These are phyloP conservation scores for Phrynosoma blainvillii DNA, from an alignment of 2,113 vertebrate species.

Conservation along the genomic window DNA sequence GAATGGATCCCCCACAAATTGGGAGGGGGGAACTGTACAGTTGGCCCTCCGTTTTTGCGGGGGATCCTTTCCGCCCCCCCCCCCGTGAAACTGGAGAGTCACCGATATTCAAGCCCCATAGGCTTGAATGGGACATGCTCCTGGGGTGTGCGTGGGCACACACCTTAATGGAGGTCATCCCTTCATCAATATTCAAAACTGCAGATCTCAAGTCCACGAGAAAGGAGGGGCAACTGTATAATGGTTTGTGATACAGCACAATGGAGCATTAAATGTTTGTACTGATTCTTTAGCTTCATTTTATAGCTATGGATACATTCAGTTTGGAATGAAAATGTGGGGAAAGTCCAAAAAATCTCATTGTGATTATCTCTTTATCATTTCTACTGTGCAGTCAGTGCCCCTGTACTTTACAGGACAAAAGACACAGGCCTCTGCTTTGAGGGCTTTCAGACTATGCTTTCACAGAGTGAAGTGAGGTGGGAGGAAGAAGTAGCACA, in stretches of 20 bases:
- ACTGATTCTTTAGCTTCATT: constrained; percentile 18
- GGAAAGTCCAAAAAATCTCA: not conserved
- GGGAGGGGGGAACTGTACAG: too few species aligned
- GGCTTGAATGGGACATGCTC: too few species aligned
- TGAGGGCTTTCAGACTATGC: not conserved
- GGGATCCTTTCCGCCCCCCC: too few species aligned
- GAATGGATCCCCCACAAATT: too few species aligned
- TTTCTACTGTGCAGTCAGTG: not conserved
- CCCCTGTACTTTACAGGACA: not conserved
- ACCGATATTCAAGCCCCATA: too few species aligned
- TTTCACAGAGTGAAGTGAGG: not conserved
- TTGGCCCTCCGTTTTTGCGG: too few species aligned
- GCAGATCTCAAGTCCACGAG: too few species aligned
- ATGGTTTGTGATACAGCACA: not conserved
- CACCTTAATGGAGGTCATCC: too few species aligned
- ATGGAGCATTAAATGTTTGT: not conserved
- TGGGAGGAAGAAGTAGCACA: not conserved
- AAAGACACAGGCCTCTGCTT: not conserved
- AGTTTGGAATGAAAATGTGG: not conserved
- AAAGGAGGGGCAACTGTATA: not conserved
- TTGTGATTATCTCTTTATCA: not conserved
- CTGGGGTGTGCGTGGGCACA: too few species aligned
- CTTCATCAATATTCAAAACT: too few species aligned
- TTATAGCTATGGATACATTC: constrained; percentile 3
- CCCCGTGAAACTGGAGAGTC: too few species aligned